These are phyloP conservation scores for Limnephilus marmoratus DNA, from an alignment of 2,888 invertebrate species.

Conservation along the genomic window DNA sequence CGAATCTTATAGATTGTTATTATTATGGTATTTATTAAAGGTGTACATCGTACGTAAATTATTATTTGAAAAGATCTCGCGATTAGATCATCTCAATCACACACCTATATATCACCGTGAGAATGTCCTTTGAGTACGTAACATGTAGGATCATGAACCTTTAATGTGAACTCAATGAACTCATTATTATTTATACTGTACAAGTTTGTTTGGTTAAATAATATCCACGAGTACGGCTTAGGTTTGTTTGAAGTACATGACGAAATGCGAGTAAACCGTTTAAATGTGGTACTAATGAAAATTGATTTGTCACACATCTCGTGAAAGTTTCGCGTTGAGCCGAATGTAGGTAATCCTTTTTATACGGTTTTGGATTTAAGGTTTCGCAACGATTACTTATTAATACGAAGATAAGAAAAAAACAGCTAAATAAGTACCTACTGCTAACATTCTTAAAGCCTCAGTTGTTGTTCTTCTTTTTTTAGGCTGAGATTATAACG, in stretches of 20 bases:
- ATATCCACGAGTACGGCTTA: neutral
- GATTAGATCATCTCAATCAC: neutral
- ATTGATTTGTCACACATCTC: slow-evolving; percentile 16
- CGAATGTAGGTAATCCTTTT: neutral
- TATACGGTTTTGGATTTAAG: neutral
- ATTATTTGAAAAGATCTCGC: neutral
- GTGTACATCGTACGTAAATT: neutral
- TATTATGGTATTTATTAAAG: neutral
- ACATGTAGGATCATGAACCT: neutral
- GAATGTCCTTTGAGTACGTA: neutral
- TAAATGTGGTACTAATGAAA: neutral
- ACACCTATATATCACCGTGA: neutral
- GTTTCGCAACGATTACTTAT: neutral
- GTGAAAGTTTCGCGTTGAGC: neutral
- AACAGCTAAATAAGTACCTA: neutral
- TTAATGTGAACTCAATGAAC: neutral
- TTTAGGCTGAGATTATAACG: no score
- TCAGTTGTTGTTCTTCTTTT: no score
- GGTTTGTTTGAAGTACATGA: neutral
- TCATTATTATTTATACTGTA: neutral
- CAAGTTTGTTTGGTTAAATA: neutral
- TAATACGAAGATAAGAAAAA: neutral
- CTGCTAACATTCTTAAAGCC: no score
- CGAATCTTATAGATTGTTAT: neutral
- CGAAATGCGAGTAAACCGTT: neutral